Base-by-base conservation (phyloP, 2,113 vertebrate genomes). In the Natator depressus region DNA sequence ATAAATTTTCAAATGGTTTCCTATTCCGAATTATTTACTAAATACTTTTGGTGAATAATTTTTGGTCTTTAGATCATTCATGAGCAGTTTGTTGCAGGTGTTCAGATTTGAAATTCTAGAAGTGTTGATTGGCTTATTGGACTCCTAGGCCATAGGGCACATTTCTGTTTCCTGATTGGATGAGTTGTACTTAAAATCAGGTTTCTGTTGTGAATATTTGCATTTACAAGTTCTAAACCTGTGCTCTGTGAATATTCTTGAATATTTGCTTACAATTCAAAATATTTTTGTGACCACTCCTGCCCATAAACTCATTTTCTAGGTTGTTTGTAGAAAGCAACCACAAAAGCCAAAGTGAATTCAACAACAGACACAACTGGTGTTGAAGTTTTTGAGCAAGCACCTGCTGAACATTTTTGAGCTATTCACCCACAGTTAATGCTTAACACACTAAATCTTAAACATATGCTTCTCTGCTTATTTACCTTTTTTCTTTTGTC, bases 41-140 rank as follows among this genome's bases (percentile, higher is more conserved):
- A 92, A 92, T 80, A 72, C 78, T 79, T 78, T 55, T 84, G 72
- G 80, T 92, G 82, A 88, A 88, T 79, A 65, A 84, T 80, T 50
- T 80, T 54, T 46, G 27, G 46, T 29, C 57, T 51, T 50, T n/a
- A 80, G 51, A 27, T 65, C 59, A 55, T 65, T 90, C 31, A 88
- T 50, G 84, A 57, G 81, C 55, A 84, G 19, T 84, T 69, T 19
- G 16, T 42, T 46, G 12, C 14, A 38, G n/a, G 65, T 10, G 17
- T 65, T 88, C 57, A 47, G 13, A 49, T 65, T 5, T 88, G 12
- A 83, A 76, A 76, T 46, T 27, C 75, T 46, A 46, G 20, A 76
- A 84, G 53, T 83, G 65, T 49, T 12, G 78, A 31, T 54, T 46
- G 25, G 19, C 27, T 69, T 14, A 35, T 69, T 65, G 38, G 84